phyloP scores from a whole-genome alignment of 2,888 invertebrate species.

The Leucania comma region DNA sequence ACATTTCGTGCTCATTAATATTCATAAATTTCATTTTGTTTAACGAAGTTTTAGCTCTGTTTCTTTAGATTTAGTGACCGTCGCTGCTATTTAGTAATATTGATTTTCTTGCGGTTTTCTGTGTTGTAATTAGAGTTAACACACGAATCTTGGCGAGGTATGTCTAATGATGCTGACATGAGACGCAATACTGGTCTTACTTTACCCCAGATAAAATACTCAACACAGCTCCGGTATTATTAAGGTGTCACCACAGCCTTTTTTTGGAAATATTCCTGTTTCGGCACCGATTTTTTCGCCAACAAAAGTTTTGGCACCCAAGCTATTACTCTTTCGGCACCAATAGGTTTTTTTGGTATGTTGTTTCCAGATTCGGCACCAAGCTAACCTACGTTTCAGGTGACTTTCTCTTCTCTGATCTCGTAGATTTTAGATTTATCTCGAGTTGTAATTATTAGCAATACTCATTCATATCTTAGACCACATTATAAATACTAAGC shows the following conservation, averaged over 20 bases:
- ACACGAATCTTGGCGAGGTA: conserved; percentile 18
- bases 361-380: too few relatives aligned
- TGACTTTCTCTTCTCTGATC: neutral
- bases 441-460: neutral
- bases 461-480: neutral
- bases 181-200: conserved; percentile 21
- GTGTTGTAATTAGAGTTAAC: conserved; percentile 22
- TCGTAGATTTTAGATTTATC: neutral
- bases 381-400: too few relatives aligned
- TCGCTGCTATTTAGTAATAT: conserved; percentile 22
- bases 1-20: conserved; percentile 35
- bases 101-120: conserved; percentile 34
- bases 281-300: too few relatives aligned
- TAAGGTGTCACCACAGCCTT: too few relatives aligned
- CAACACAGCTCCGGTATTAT: too few relatives aligned
- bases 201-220: neutral
- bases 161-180: conserved; percentile 3
- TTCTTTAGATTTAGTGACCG: conserved; percentile 19
- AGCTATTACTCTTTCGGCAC: too few relatives aligned
- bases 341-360: too few relatives aligned
- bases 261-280: too few relatives aligned
- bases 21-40: conserved; percentile 30
- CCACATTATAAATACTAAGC: conserved; percentile 5
- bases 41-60: conserved; percentile 3
- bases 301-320: too few relatives aligned